Evolutionary conservation across 2,797 vertebrate species (phyloP), one percentile per base, ranked within the genome.

Genomic region (Tinamus major): DNA sequence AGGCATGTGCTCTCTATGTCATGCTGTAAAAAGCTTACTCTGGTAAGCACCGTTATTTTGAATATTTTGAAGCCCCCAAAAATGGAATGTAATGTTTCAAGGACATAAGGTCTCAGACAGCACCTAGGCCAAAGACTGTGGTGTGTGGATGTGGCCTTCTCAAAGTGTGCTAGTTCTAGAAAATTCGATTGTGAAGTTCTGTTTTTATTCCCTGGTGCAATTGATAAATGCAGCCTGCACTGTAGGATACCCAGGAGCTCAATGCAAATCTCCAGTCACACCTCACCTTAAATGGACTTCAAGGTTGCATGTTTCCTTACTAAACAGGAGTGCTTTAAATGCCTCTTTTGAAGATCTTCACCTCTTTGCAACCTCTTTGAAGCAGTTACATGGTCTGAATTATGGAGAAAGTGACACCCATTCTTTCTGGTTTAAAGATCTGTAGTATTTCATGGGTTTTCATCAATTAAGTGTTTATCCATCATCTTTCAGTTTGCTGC

Each of bases 21-120:
- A 1, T 0, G 0, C 35, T 62, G 21, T 9, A n/a, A 39, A 12
- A n/a, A n/a, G 26, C 4, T n/a, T 6, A 0, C 4, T n/a, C 64
- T 44, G 48, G 37, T 9, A 49, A 29, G 49, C 27, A 39, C 49
- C 4, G 0, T 53, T 59, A 18, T 2, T 79, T 55, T 55, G 39
- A 83, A 35, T 59, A 15, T 3, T 79, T 55, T 55, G 33, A 90
- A 71, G 6, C 17, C 19, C 44, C 44, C 27, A 59, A 48, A 76
- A 61, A 15, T 12, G 5, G 21, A 76, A 31, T 51, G 14, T 17
- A 5, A 49, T 39, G 24, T 67, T 51, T 62, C 6, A 3, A 17
- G 41, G 35, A n/a, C 64, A 11, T 31, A 21, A 14, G 37, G 6
- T 29, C 48, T 78, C 31, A 13, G n/a, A 56, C 31, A 64, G 33